Evolutionary conservation across 2,888 invertebrate species (phyloP).

Genomic region (Drosophila meridiana): DNA sequence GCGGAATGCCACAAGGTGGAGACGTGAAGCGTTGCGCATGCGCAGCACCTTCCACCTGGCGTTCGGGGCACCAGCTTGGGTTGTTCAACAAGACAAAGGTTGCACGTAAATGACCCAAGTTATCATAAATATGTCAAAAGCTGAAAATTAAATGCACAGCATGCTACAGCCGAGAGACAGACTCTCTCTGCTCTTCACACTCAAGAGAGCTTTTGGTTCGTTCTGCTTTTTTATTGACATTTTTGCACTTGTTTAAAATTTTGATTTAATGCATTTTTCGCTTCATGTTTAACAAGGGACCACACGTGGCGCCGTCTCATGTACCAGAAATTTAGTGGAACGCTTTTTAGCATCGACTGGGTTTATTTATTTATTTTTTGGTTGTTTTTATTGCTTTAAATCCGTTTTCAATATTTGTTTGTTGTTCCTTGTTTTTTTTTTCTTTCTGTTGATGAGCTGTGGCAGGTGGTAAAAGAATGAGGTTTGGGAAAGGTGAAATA

Average conservation of each 20-base stretch:
- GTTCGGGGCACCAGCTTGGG: conserved; percentile 52
- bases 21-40: conserved; percentile 52
- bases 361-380: not conserved
- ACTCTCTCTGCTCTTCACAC: conserved; percentile 28
- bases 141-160: conserved; percentile 84
- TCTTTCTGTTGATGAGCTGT: not conserved
- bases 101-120: conserved; percentile 85
- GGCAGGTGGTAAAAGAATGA: conserved; percentile 20
- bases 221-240: conserved; percentile 70
- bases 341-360: conserved; percentile 17
- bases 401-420: conserved; percentile 12
- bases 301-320: conserved; percentile 74
- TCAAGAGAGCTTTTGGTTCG: conserved; percentile 25
- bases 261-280: conserved; percentile 76
- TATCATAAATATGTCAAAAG: conserved; percentile 85
- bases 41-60: conserved; percentile 80
- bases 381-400: conserved; percentile 30
- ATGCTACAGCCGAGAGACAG: conserved; percentile 45
- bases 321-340: conserved; percentile 53
- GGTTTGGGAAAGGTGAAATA: not conserved
- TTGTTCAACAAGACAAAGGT: conserved; percentile 80
- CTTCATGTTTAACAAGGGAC: conserved; percentile 62
- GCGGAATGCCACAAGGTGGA: conserved; percentile 49
- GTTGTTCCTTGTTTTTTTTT: not conserved
- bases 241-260: conserved; percentile 80